phyloP scores from a whole-genome alignment of 2,797 vertebrate genomes.

The Manis crassicaudata region DNA sequence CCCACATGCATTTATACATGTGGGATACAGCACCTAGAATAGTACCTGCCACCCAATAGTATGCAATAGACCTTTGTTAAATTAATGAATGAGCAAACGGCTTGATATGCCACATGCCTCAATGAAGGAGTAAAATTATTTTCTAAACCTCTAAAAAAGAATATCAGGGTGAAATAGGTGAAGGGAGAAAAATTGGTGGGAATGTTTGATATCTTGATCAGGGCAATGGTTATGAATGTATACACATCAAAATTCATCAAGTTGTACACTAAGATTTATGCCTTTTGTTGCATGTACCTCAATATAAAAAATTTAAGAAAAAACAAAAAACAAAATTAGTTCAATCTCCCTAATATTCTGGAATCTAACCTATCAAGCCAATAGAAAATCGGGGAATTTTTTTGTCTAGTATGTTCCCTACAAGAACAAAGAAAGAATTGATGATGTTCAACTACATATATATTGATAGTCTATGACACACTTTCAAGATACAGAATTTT shows the following conservation, averaged over 20 bases:
- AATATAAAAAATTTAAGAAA: no score
- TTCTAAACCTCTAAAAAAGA: not conserved
- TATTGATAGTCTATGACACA: slow-evolving; percentile 10
- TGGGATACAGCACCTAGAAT: not conserved
- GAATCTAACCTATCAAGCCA: not conserved
- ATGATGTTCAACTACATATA: slow-evolving; percentile 45
- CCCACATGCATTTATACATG: not conserved
- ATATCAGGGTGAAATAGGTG: no score
- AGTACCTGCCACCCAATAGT: not conserved
- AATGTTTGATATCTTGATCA: no score
- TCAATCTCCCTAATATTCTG: not conserved
- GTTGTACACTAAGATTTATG: no score
- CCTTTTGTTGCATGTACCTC: no score
- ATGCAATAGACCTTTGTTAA: not conserved
- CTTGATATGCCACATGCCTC: not conserved
- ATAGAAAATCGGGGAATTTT: not conserved
- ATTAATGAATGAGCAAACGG: not conserved
- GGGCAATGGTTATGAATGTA: no score
- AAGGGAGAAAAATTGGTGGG: no score
- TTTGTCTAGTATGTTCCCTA: not conserved
- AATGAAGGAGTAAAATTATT: not conserved
- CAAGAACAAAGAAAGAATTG: slow-evolving; percentile 54
- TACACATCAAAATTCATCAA: no score
- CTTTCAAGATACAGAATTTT: slow-evolving; percentile 59
- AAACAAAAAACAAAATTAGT: not conserved